phyloP scores from a whole-genome alignment of 2,888 invertebrate genomes.

The Lepidochrysops patricia region DNA sequence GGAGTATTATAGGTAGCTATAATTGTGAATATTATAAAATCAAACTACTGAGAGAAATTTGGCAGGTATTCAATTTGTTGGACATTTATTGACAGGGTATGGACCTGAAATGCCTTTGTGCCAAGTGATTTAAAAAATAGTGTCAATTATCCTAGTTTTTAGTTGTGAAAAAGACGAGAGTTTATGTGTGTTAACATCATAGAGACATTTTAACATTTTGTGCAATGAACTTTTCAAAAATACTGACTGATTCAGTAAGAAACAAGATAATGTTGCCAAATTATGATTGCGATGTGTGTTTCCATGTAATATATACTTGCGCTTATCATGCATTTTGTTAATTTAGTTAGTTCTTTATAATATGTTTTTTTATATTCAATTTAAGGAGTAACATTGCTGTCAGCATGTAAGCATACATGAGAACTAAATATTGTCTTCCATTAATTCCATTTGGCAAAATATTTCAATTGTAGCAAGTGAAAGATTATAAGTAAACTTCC shows the following conservation, averaged over 20 bases:
- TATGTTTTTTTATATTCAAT: constrained; percentile 46
- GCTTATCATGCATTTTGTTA: constrained; percentile 65
- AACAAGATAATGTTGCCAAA: constrained; percentile 45
- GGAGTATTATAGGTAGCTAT: constrained; percentile 41
- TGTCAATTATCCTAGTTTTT: constrained; percentile 69
- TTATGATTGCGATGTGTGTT: constrained; percentile 24
- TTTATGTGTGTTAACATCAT: constrained; percentile 60
- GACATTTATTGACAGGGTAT: constrained; percentile 69
- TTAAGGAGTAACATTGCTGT: constrained; percentile 43
- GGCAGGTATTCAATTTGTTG: constrained; percentile 48
- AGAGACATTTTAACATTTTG: constrained; percentile 58
- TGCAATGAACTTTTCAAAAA: constrained; percentile 55
- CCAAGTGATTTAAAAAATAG: constrained; percentile 71
- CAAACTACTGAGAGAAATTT: constrained; percentile 60
- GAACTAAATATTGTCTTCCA: constrained; percentile 58
- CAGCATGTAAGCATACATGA: constrained; percentile 33
- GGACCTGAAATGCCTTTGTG: constrained; percentile 72
- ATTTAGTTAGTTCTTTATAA: constrained; percentile 55
- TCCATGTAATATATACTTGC: constrained; percentile 27
- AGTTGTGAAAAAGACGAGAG: constrained; percentile 50
- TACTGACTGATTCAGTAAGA: constrained; percentile 40
- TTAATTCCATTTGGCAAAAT: constrained; percentile 59
- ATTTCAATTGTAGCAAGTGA: constrained; percentile 64
- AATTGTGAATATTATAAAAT: constrained; percentile 30
- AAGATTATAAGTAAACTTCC: constrained; percentile 33